These are phyloP conservation scores for Vulpes ferrilata DNA, from an alignment of 2,113 vertebrate species.

Conservation along the genomic window DNA sequence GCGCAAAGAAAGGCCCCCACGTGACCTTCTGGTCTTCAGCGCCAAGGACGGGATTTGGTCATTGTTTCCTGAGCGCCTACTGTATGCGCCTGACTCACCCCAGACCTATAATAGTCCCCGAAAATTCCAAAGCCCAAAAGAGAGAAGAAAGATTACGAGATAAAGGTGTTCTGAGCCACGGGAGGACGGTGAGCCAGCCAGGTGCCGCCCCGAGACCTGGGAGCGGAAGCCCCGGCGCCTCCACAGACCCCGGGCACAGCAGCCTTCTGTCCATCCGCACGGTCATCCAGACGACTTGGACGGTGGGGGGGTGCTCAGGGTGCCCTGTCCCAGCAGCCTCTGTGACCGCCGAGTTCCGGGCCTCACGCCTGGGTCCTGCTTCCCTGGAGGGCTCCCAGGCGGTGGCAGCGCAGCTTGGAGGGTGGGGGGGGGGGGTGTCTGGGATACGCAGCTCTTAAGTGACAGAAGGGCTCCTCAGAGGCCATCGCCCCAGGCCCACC, in stretches of 20 bases:
- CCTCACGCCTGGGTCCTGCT: not conserved
- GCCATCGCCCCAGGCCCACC: not conserved
- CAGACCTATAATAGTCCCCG: too few relatives aligned
- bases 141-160: too few relatives aligned
- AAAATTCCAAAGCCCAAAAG: too few relatives aligned
- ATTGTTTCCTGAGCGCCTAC: too few relatives aligned
- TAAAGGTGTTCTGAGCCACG: too few relatives aligned
- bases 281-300: not conserved
- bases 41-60: too few relatives aligned
- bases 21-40: too few relatives aligned
- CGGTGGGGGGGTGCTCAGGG: not conserved
- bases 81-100: too few relatives aligned
- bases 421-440: rapidly evolving
- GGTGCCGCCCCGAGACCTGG: too few relatives aligned
- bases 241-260: not conserved
- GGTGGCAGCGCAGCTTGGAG: rapidly evolving
- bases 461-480: not conserved
- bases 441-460: not conserved
- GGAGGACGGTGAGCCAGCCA: too few relatives aligned
- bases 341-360: not conserved
- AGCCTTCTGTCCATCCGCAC: not conserved
- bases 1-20: too few relatives aligned
- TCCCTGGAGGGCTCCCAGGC: not conserved
- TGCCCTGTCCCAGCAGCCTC: not conserved
- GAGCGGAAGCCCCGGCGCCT: not conserved